A percentile compares a stretch with the other conserved stretches of the same genome.
phyloP scores from a whole-genome alignment of 2,113 vertebrate species.

The Barbus barbus region DNA sequence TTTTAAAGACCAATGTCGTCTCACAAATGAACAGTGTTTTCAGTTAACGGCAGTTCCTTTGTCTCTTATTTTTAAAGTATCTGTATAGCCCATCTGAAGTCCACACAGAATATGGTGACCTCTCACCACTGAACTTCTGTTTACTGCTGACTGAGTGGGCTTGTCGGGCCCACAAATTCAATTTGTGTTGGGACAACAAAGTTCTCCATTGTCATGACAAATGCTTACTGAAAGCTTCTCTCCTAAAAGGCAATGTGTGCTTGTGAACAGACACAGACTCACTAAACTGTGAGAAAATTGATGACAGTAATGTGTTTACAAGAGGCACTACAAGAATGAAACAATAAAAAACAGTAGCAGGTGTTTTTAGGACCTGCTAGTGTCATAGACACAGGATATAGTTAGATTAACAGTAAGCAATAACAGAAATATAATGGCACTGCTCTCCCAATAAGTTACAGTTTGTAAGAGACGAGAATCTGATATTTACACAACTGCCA shows the following conservation, averaged over 20 bases:
- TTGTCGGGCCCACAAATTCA: slow-evolving; percentile 10
- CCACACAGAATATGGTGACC: background rate
- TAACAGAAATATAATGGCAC: background rate
- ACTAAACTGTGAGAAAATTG: background rate
- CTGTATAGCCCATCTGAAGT: background rate
- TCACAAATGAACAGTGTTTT: background rate
- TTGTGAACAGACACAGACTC: background rate
- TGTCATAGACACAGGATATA: background rate
- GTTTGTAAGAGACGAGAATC: background rate
- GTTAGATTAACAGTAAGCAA: background rate
- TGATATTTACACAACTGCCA: background rate
- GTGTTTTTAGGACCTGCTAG: background rate
- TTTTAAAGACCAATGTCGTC: background rate
- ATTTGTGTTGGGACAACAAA: slow-evolving; percentile 18
- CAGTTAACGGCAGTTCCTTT: background rate
- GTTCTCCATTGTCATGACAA: slow-evolving; percentile 17
- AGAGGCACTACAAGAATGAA: background rate
- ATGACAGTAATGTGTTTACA: background rate
- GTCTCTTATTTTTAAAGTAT: background rate
- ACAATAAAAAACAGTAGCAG: background rate
- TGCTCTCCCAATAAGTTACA: background rate
- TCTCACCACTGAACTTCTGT: background rate
- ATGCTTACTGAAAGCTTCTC: background rate
- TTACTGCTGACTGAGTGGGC: background rate
- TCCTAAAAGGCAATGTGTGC: background rate